A percentile compares a stretch with the other conserved stretches of the same genome.
Conservation (phyloP, 1,140 invertebrate genomes). For the Apis laboriosa region DNA sequence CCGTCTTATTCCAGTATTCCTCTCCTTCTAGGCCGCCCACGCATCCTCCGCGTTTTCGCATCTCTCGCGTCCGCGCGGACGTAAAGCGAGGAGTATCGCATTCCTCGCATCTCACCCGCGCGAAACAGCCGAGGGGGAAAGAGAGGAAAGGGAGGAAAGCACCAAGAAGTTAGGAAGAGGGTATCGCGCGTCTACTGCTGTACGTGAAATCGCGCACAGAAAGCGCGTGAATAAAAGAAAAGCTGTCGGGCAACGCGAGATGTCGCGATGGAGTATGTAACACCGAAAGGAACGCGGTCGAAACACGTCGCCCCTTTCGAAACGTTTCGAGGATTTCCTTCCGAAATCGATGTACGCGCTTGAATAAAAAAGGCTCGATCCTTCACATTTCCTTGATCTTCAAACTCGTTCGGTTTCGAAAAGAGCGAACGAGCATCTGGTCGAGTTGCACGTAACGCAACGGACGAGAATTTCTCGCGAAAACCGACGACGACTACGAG, state of each 20-base stretch:
- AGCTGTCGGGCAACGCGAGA: slow-evolving; percentile 23
- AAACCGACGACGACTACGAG: slow-evolving; percentile 35
- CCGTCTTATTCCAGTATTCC: neutral
- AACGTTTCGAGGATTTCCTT: neutral
- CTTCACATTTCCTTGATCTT: neutral
- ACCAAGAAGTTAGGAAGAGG: neutral
- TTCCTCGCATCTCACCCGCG: slow-evolving; percentile 40
- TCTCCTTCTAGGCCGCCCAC: slow-evolving; percentile 21
- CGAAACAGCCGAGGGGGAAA: slow-evolving; percentile 3
- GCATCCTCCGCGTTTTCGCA: slow-evolving; percentile 20
- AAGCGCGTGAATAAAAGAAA: slow-evolving; percentile 67
- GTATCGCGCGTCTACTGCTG: neutral
- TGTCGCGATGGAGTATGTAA: neutral
- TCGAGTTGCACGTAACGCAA: neutral
- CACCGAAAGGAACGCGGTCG: too few relatives aligned
- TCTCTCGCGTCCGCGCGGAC: slow-evolving; percentile 42
- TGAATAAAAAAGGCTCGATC: too few relatives aligned
- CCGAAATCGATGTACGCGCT: neutral
- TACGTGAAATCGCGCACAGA: slow-evolving; percentile 41
- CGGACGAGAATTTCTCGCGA: slow-evolving; percentile 9
- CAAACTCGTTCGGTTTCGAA: neutral
- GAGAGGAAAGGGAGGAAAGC: neutral
- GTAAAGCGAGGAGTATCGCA: slow-evolving; percentile 45
- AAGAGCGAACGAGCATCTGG: too few relatives aligned
- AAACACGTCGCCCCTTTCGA: neutral